These are phyloP conservation scores for Nanorana parkeri DNA, from an alignment of 2,113 vertebrate species.

Conservation along the genomic window DNA sequence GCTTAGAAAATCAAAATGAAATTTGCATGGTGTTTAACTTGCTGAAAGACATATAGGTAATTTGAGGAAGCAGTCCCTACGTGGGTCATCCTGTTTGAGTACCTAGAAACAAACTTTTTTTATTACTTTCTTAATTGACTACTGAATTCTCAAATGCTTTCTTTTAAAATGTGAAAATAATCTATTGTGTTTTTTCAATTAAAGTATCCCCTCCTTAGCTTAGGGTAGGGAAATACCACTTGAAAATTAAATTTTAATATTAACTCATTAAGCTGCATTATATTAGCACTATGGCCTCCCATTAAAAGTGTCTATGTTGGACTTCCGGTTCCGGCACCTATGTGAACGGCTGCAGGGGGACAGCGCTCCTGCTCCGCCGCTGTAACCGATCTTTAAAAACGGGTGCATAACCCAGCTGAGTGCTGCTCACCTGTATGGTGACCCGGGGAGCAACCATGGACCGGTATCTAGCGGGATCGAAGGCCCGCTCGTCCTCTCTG, in stretches of 20 bases:
- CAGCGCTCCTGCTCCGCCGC: too few species aligned
- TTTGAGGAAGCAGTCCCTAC: conserved; percentile 63
- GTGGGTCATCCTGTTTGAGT: conserved; percentile 64
- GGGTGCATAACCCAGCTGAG: too few species aligned
- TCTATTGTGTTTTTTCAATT: background rate
- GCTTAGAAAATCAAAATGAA: conserved; percentile 50
- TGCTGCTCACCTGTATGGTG: too few species aligned
- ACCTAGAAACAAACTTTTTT: conserved; percentile 59
- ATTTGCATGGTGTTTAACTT: conserved; percentile 60
- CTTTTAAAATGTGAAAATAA: conserved; percentile 58
- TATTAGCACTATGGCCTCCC: too few species aligned
- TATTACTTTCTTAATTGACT: conserved; percentile 61
- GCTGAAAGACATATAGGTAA: conserved; percentile 65
- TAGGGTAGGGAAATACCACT: conserved; percentile 44
- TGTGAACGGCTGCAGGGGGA: too few species aligned
- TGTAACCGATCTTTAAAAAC: too few species aligned
- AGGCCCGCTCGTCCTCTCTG: too few species aligned
- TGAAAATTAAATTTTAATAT: conserved; percentile 56
- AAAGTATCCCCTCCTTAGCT: conserved; percentile 47
- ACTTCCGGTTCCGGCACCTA: too few species aligned
- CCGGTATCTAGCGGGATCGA: too few species aligned
- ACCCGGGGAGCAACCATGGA: too few species aligned
- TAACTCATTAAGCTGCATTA: conserved; percentile 2
- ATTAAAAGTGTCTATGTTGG: too few species aligned
- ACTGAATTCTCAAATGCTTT: conserved; percentile 51